phyloP scores from a whole-genome alignment of 2,888 invertebrate species.

The Leptarthrus brevirostris region DNA sequence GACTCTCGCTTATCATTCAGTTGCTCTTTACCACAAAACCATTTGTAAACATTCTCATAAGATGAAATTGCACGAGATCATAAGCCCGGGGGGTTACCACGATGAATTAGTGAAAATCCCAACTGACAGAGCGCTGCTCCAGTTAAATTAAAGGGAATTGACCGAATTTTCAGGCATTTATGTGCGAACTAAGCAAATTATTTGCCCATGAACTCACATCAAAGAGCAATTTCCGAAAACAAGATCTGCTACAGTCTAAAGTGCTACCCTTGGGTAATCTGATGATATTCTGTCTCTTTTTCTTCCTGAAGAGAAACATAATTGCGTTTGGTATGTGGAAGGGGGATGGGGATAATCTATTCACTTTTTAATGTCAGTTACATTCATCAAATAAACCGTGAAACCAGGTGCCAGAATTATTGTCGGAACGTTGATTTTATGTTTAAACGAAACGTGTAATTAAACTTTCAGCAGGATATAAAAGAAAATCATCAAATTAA shows the following conservation, averaged over 20 bases:
- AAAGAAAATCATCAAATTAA: no score
- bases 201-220: constrained; percentile 35
- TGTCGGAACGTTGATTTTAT: no score
- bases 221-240: constrained; percentile 22
- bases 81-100: constrained; percentile 7
- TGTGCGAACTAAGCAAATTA: constrained; percentile 14
- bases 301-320: no score
- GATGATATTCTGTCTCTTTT: neutral
- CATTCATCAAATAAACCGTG: no score
- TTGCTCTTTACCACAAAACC: constrained; percentile 16
- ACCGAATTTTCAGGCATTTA: constrained; percentile 6
- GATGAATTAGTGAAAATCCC: neutral
- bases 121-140: neutral
- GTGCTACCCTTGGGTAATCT: neutral
- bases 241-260: no score
- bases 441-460: no score
- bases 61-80: constrained; percentile 19
- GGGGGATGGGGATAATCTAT: no score
- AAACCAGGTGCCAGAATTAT: no score
- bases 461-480: no score
- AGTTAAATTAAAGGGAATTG: constrained; percentile 30
- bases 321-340: no score
- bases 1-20: neutral
- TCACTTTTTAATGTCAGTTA: no score
- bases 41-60: constrained; percentile 8